Percentiles rank a stretch among this genome's conserved stretches.
These are phyloP conservation scores for Pseudococcus longispinus DNA, from an alignment of 2,888 invertebrate species.

Conservation along the genomic window DNA sequence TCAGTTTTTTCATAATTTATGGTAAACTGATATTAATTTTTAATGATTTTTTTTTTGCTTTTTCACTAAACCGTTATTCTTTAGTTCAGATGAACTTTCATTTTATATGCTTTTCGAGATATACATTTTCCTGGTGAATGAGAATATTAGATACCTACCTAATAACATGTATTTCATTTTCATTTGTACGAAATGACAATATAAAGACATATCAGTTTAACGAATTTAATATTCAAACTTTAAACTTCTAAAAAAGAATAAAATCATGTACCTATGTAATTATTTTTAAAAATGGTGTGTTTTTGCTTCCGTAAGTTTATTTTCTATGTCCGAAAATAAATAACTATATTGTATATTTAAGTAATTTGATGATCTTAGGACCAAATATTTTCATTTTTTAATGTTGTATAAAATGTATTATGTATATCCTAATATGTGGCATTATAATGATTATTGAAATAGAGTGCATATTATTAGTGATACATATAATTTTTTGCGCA, in stretches of 20 bases:
- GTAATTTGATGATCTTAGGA: slow-evolving; percentile 25
- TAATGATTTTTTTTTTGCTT: neutral
- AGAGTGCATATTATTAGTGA: neutral
- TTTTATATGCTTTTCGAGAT: neutral
- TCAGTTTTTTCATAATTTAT: neutral
- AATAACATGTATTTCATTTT: neutral
- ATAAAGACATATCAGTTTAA: neutral
- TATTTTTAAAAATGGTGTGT: neutral
- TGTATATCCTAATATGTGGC: neutral
- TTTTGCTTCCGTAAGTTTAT: neutral
- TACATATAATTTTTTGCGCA: neutral
- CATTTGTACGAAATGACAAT: neutral
- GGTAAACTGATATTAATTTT: no score
- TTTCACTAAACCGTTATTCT: neutral
- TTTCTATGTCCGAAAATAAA: neutral
- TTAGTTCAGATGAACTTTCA: neutral
- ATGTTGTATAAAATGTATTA: neutral
- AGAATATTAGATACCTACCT: neutral
- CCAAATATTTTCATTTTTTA: slow-evolving; percentile 2
- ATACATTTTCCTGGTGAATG: neutral
- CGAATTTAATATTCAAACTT: neutral
- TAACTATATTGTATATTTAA: neutral
- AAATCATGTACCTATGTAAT: neutral
- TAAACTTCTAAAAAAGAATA: neutral
- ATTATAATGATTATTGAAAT: neutral